Evolutionary conservation across 2,888 invertebrate genomes (phyloP), one percentile per base, ranked within the genome.

Genomic region (Rhopalosiphum nymphaeae): DNA sequence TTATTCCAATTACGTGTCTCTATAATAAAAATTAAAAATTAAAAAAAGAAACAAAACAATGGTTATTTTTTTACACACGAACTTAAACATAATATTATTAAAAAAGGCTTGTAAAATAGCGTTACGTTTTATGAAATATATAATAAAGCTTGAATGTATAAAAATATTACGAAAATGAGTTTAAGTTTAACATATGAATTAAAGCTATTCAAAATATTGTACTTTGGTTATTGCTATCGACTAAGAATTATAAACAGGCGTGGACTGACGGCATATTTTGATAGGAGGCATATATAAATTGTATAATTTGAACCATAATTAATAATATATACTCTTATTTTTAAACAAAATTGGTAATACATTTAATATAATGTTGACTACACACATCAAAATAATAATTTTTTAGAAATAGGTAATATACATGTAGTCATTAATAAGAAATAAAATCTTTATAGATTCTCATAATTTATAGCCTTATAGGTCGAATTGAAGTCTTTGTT

Each of bases 1-100:
- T 98, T 98, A 95, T 98, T 98, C 95, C 97, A 97, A 95, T 98
- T 97, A 95, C 97, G 97, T 1, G 98, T 98, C 96, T 98, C 98
- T 98, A 96, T 93, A 96, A 96, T 95, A 94, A 91, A 49, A 93
- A 29, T 36, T 36, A 4, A 89, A 42, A 26, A n/a, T n/a, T n/a
- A n/a, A 56, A 42, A 42, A 88, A 91, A 36, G 46, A 67, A 90
- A 46, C 42, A 78, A 78, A 88, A 13, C 86, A 49, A 90, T 78
- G 7, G 16, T 78, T 78, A 36, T 78, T 36, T 78, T 67, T 78
- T 78, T 78, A 78, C 11, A 36, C n/a, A 1, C 3, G 0, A 78
- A 36, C 36, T 78, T 36, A 21, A 78, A 36, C 21, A 78, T 36
- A 78, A 9, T 36, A 78, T 21, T 36, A 21, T n/a, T n/a, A n/a